A percentile compares a stretch with the other conserved stretches of the same genome.
phyloP scores from a whole-genome alignment of 2,888 invertebrate species.

The Dryococelus australis region DNA sequence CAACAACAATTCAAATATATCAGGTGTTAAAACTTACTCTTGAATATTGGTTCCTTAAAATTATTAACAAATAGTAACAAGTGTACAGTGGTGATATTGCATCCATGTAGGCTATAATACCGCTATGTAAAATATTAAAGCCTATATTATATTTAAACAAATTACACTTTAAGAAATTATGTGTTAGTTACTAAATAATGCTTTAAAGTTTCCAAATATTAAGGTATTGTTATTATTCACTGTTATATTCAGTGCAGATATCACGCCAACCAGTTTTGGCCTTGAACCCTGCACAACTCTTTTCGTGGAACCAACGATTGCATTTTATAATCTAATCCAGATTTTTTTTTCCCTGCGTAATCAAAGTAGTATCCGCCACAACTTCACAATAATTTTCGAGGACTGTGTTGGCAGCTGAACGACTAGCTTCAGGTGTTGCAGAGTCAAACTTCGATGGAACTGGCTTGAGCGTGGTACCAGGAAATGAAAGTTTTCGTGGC shows the following conservation, averaged over 20 bases:
- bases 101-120: not conserved
- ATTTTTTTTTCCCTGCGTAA: not conserved
- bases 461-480: not conserved
- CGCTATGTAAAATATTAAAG: not conserved
- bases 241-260: not conserved
- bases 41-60: not conserved
- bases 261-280: not conserved
- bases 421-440: too few species aligned
- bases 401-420: not conserved
- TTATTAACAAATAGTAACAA: not conserved
- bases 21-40: too few species aligned
- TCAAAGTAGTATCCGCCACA: slow-evolving; percentile 25
- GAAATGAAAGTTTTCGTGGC: slow-evolving; percentile 25
- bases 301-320: too few species aligned
- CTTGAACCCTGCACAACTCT: not conserved
- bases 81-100: not conserved
- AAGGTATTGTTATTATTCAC: not conserved
- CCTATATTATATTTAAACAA: not conserved
- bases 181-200: not conserved
- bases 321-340: not conserved
- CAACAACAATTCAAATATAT: too few species aligned
- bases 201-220: not conserved
- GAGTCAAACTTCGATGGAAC: not conserved
- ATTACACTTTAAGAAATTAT: not conserved
- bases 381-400: not conserved